These are phyloP conservation scores for Ophion slaviceki DNA, from an alignment of 2,888 invertebrate species.

Conservation along the genomic window DNA sequence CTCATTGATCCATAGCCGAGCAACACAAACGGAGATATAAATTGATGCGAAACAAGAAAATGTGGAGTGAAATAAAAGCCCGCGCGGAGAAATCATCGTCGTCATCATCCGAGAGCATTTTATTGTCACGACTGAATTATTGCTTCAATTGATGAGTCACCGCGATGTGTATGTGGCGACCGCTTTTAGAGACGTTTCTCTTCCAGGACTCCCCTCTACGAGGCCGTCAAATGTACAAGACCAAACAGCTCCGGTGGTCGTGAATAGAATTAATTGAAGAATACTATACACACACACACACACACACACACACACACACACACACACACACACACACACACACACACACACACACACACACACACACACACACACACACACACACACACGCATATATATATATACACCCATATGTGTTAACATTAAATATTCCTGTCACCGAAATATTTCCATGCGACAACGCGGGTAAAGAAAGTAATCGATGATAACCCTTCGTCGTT, in stretches of 20 bases:
- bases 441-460: slow-evolving; percentile 21
- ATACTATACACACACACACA: neutral
- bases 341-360: too few relatives aligned
- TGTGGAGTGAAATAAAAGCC: slow-evolving; percentile 18
- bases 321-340: too few relatives aligned
- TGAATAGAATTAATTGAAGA: slow-evolving; percentile 64
- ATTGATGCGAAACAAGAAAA: slow-evolving; percentile 13
- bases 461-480: slow-evolving; percentile 13
- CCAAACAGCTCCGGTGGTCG: slow-evolving; percentile 52
- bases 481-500: slow-evolving; percentile 24
- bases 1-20: slow-evolving; percentile 46
- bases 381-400: neutral
- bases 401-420: slow-evolving; percentile 7
- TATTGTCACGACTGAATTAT: slow-evolving; percentile 67
- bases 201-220: neutral
- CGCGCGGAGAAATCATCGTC: slow-evolving; percentile 5
- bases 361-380: too few relatives aligned
- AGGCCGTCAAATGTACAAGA: slow-evolving; percentile 50
- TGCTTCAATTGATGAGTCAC: slow-evolving; percentile 70
- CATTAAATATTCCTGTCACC: slow-evolving; percentile 30
- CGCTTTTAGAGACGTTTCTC: slow-evolving; percentile 42
- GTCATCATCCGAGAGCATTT: slow-evolving; percentile 55
- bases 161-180: slow-evolving; percentile 23
- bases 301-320: too few relatives aligned
- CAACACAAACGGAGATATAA: neutral